phyloP scores from a whole-genome alignment of 2,797 vertebrate species.

The Lacerta agilis region DNA sequence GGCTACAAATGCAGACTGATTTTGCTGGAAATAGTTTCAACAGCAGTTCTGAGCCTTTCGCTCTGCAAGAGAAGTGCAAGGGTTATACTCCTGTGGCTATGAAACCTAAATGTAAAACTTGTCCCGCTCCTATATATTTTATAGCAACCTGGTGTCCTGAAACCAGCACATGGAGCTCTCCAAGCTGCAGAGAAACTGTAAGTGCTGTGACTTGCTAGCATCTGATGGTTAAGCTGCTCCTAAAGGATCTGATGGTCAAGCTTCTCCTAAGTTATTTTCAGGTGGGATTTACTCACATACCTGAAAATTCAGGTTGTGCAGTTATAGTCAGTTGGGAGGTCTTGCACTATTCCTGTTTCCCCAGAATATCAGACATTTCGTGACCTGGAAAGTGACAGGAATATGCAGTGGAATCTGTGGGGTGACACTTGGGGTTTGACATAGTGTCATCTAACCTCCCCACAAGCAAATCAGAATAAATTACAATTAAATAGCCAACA shows the following conservation, averaged over 20 bases:
- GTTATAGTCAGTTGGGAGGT: no score
- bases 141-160: background rate
- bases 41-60: background rate
- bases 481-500: no score
- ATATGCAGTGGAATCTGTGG: no score
- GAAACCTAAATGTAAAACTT: background rate
- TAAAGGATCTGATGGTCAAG: background rate
- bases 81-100: background rate
- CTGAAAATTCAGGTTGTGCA: no score
- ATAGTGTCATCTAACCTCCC: no score
- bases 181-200: background rate
- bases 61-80: background rate
- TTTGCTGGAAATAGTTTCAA: constrained; percentile 10
- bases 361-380: no score
- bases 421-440: no score
- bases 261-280: background rate
- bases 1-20: background rate
- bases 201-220: background rate
- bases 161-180: background rate
- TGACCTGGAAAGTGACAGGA: no score
- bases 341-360: no score
- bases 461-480: no score
- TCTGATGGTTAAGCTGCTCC: background rate
- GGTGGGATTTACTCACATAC: background rate
- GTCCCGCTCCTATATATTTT: background rate